These are phyloP conservation scores for Avahi laniger DNA, from an alignment of 2,797 vertebrate species.

Conservation along the genomic window DNA sequence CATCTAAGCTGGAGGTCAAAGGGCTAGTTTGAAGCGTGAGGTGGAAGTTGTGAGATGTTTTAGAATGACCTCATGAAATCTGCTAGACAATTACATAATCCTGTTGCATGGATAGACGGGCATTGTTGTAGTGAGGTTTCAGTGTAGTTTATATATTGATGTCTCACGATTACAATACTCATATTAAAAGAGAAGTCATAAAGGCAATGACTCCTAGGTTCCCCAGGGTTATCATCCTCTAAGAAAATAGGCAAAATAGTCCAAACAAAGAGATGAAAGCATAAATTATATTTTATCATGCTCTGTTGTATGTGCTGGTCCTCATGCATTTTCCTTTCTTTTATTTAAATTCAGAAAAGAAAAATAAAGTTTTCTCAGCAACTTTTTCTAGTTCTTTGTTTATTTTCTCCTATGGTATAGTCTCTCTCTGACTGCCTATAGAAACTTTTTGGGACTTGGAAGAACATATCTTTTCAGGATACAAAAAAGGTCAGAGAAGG, in stretches of 20 bases:
- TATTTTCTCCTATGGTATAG: not conserved
- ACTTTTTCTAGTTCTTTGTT: not conserved
- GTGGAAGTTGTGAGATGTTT: not conserved
- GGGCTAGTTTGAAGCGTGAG: not conserved
- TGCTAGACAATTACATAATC: not conserved
- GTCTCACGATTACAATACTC: not conserved
- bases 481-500: not conserved
- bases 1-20: not conserved
- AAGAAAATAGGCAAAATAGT: not conserved
- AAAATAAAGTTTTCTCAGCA: conserved; percentile 2
- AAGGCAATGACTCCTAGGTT: not conserved
- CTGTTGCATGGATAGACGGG: not conserved
- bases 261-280: conserved; percentile 16
- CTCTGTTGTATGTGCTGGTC: not conserved
- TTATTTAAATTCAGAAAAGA: conserved; percentile 26
- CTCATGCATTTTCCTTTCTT: conserved; percentile 22
- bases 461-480: conserved; percentile 11
- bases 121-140: not conserved
- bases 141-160: not conserved
- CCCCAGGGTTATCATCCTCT: not conserved
- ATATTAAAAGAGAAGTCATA: not conserved
- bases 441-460: not conserved
- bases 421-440: not conserved
- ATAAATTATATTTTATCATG: conserved; percentile 1
- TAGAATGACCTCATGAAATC: conserved; percentile 10